A percentile compares a stretch with the other conserved stretches of the same genome.
phyloP scores from a whole-genome alignment of 2,888 invertebrate species.

The Phortica magna region DNA sequence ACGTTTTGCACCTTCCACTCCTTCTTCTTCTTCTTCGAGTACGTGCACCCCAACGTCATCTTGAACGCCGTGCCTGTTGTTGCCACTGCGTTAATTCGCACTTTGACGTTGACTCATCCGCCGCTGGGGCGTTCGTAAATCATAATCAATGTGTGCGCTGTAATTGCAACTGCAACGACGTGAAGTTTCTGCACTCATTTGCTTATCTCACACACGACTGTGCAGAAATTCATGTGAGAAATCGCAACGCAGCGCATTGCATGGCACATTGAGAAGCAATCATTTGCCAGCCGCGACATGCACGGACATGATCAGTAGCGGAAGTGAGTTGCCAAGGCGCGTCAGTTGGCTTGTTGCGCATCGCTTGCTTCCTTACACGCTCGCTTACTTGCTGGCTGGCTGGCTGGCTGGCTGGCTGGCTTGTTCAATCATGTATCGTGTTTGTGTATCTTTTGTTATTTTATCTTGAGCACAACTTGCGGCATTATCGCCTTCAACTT shows the following conservation, averaged over 20 bases:
- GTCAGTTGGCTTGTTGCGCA: neutral
- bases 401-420: neutral
- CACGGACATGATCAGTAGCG: neutral
- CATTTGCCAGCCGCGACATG: neutral
- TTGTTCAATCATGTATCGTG: slow-evolving; percentile 21
- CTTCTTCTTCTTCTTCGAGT: neutral
- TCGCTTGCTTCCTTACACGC: neutral
- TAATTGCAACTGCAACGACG: neutral
- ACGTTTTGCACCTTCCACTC: neutral
- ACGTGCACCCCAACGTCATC: neutral
- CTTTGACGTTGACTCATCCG: too few relatives aligned
- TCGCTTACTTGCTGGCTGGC: neutral
- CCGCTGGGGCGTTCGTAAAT: neutral
- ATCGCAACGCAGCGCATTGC: too few relatives aligned
- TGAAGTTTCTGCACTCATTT: neutral
- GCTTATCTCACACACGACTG: too few relatives aligned
- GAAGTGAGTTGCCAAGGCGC: neutral
- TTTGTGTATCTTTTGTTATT: slow-evolving; percentile 45
- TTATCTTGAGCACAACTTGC: neutral
- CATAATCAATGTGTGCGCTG: neutral
- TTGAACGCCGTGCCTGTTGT: neutral
- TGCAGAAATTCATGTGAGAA: too few relatives aligned
- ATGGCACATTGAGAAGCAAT: too few relatives aligned
- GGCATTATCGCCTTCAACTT: neutral
- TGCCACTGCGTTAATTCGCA: too few relatives aligned